These are phyloP conservation scores for Delia radicum DNA, from an alignment of 1,140 invertebrate genomes.

Conservation along the genomic window DNA sequence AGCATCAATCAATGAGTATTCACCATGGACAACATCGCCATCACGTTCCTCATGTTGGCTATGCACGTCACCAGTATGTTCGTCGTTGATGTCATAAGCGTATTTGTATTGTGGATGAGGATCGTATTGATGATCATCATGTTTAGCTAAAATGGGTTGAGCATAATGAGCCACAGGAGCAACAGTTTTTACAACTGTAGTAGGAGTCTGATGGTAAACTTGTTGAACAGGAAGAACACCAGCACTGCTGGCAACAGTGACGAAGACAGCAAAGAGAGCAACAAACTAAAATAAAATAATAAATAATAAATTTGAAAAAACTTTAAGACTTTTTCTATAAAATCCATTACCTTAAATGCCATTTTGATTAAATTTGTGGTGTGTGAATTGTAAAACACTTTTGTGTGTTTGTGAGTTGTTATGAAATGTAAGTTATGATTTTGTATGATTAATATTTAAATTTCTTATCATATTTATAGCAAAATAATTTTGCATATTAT, in stretches of 20 bases:
- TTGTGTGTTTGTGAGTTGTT: neutral
- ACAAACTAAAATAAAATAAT: neutral
- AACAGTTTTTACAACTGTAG: slow-evolving; percentile 2
- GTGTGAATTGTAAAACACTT: neutral
- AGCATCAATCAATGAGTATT: slow-evolving; percentile 52
- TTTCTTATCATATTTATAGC: neutral
- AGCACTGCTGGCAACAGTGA: slow-evolving; percentile 17
- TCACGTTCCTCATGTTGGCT: slow-evolving; percentile 61
- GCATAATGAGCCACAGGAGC: slow-evolving; percentile 11
- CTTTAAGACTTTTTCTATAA: neutral
- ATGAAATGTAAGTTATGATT: neutral
- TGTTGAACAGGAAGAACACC: slow-evolving; percentile 19
- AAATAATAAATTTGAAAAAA: neutral
- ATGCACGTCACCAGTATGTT: slow-evolving; percentile 61
- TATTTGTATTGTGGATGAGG: slow-evolving; percentile 60
- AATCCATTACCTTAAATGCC: slow-evolving; percentile 27
- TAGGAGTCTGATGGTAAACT: slow-evolving; percentile 28
- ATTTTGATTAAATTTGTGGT: slow-evolving; percentile 7
- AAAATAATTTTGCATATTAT: too few species aligned
- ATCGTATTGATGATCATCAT: slow-evolving; percentile 39
- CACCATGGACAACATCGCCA: slow-evolving; percentile 64
- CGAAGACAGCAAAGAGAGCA: slow-evolving; percentile 15
- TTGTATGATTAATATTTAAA: slow-evolving; percentile 7
- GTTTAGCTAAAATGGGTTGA: slow-evolving; percentile 18
- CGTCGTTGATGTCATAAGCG: slow-evolving; percentile 59